These are phyloP conservation scores for Rhadinocentrus ornatus DNA, from an alignment of 2,797 vertebrate species.

Conservation along the genomic window DNA sequence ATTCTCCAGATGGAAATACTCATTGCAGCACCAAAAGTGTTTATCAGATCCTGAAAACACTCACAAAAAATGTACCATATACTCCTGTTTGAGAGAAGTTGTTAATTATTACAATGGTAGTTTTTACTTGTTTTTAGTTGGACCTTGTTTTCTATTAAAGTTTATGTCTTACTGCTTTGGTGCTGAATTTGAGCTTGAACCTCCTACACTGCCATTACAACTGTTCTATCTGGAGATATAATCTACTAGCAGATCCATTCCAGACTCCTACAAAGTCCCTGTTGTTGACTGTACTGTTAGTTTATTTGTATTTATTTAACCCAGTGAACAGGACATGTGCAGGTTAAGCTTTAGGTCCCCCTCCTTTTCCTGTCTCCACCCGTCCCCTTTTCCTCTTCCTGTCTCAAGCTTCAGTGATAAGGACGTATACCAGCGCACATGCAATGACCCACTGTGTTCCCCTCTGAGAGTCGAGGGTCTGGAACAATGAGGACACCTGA, in stretches of 20 bases:
- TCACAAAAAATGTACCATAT: background rate
- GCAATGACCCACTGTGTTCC: conserved; percentile 40
- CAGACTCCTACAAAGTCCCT: background rate
- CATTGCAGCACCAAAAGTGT: background rate
- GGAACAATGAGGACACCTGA: conserved; percentile 59
- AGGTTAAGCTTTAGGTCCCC: conserved; percentile 50
- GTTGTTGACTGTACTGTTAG: background rate
- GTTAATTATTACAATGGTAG: background rate
- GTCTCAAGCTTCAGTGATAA: conserved; percentile 43
- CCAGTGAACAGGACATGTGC: conserved; percentile 38
- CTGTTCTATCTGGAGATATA: too few species aligned
- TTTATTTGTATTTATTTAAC: conserved; percentile 12
- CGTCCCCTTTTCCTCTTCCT: conserved; percentile 71
- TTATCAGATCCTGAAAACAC: background rate
- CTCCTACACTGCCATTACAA: too few species aligned
- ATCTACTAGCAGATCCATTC: background rate
- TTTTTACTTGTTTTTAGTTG: background rate
- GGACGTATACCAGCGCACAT: conserved; percentile 12
- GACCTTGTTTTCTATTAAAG: background rate
- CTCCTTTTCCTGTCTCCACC: conserved; percentile 72
- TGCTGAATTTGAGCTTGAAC: background rate
- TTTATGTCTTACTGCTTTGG: background rate
- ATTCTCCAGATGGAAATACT: background rate
- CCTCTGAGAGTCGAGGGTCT: conserved; percentile 50
- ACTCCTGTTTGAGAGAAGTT: background rate